These are phyloP conservation scores for Lepidotrigona ventralis DNA, from an alignment of 1,140 invertebrate genomes.

Conservation along the genomic window DNA sequence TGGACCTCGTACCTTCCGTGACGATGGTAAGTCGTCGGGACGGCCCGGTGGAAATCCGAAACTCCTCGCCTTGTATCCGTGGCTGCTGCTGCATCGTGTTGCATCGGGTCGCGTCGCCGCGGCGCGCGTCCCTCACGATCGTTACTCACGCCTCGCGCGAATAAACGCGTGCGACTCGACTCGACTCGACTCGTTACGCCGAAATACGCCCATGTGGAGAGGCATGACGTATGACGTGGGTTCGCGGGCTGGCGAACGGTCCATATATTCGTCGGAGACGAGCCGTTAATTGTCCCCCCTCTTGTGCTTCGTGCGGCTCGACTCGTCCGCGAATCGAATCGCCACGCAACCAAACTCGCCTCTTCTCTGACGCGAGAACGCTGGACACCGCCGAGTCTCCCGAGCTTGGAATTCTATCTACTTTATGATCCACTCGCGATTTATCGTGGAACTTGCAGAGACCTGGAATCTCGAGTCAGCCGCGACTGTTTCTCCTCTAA, in stretches of 20 bases:
- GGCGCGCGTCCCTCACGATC: constrained; percentile 54
- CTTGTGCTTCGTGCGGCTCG: neutral
- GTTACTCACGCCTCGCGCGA: constrained; percentile 68
- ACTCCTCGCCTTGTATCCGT: constrained; percentile 67
- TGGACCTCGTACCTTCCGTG: constrained; percentile 52
- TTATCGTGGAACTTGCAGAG: neutral
- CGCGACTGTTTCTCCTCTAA: neutral
- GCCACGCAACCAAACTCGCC: neutral
- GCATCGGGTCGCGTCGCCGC: constrained; percentile 54
- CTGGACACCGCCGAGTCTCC: neutral
- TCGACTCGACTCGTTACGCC: constrained; percentile 62
- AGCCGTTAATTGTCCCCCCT: constrained; percentile 60
- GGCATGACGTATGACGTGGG: constrained; percentile 62
- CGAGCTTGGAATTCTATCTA: neutral
- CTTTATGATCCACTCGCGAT: constrained; percentile 36
- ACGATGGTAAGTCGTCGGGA: constrained; percentile 65
- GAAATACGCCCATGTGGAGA: constrained; percentile 61
- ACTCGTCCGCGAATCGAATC: constrained; percentile 38
- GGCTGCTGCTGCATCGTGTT: constrained; percentile 52
- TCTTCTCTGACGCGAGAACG: neutral
- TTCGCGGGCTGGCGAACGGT: constrained; percentile 45
- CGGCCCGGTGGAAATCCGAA: constrained; percentile 71
- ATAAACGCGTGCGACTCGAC: constrained; percentile 59
- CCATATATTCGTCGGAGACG: constrained; percentile 61
- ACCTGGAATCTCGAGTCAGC: constrained; percentile 1